phyloP scores from a whole-genome alignment of 2,888 invertebrate genomes.

The Blomia tropicalis region DNA sequence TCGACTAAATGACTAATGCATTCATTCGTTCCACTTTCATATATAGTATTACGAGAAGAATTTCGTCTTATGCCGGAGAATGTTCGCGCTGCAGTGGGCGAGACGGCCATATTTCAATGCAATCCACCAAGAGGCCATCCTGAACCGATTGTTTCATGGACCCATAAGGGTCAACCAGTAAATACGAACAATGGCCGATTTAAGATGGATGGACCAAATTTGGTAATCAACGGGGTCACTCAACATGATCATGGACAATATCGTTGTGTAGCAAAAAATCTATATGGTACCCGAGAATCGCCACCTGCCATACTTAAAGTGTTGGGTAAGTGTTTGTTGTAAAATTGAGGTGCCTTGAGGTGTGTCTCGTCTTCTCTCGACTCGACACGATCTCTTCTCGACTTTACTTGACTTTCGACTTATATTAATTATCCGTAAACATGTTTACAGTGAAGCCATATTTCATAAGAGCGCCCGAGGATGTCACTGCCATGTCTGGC shows the following conservation, averaged over 20 bases:
- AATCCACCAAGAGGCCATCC: conserved; percentile 71
- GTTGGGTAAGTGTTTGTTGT: conserved; percentile 46
- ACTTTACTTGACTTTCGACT: background rate
- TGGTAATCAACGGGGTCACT: conserved; percentile 72
- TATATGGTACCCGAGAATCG: conserved; percentile 70
- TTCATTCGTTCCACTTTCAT: conserved; percentile 38
- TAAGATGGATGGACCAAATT: conserved; percentile 60
- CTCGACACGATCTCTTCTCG: too few species aligned
- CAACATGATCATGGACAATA: conserved; percentile 79
- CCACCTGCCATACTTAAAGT: conserved; percentile 65
- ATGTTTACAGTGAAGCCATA: conserved; percentile 59
- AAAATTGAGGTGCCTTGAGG: too few species aligned
- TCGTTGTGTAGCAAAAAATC: conserved; percentile 76
- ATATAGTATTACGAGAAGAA: conserved; percentile 70
- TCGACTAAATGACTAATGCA: background rate
- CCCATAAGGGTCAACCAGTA: conserved; percentile 57
- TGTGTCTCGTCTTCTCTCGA: too few species aligned
- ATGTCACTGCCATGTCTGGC: conserved; percentile 64
- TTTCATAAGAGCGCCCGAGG: conserved; percentile 70
- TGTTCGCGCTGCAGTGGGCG: conserved; percentile 67
- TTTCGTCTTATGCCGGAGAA: conserved; percentile 69
- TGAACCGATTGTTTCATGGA: conserved; percentile 71
- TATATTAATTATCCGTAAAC: background rate
- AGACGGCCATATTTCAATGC: conserved; percentile 67
- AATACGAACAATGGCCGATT: conserved; percentile 39